A percentile compares a stretch with the other conserved stretches of the same genome.
These are phyloP conservation scores for Helicoverpa assulta DNA, from an alignment of 2,888 invertebrate genomes.

Conservation along the genomic window DNA sequence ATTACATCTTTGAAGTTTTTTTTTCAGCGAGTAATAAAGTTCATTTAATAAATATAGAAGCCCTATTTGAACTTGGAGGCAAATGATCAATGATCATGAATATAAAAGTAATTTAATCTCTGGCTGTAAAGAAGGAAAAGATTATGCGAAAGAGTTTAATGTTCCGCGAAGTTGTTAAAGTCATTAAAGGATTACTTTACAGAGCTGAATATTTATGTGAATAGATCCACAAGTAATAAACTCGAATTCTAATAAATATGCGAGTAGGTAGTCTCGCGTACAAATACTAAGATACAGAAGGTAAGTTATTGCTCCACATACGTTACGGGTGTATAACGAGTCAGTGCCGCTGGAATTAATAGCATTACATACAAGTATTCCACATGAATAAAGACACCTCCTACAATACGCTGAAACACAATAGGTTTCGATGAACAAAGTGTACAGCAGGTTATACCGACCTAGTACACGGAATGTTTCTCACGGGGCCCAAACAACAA, in stretches of 20 bases:
- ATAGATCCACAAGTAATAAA: conserved; percentile 29
- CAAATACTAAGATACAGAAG: conserved; percentile 8
- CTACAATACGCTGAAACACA: conserved; percentile 48
- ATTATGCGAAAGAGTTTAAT: conserved; percentile 48
- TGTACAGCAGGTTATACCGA: conserved; percentile 35
- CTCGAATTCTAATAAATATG: conserved; percentile 4
- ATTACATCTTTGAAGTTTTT: conserved; percentile 17
- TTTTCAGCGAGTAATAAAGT: conserved; percentile 12
- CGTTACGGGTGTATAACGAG: conserved; percentile 12
- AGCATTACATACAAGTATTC: conserved; percentile 40
- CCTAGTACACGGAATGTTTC: conserved; percentile 65
- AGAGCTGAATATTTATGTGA: conserved; percentile 24
- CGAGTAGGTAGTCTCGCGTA: not conserved
- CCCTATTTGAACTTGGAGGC: conserved; percentile 19
- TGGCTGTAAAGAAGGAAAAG: conserved; percentile 23
- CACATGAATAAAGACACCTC: conserved; percentile 37
- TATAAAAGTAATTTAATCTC: conserved; percentile 41
- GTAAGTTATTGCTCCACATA: conserved; percentile 17
- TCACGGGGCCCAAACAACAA: conserved; percentile 71
- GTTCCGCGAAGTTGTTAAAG: conserved; percentile 46
- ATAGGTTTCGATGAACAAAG: conserved; percentile 66
- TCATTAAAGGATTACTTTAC: conserved; percentile 46
- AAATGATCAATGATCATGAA: conserved; percentile 44
- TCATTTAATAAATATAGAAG: conserved; percentile 15
- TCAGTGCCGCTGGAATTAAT: conserved; percentile 33